A percentile compares a stretch with the other conserved stretches of the same genome.
Conservation (phyloP, 30 jellyfish, hydroid and myxozoan species). For the Mastigias papua region DNA sequence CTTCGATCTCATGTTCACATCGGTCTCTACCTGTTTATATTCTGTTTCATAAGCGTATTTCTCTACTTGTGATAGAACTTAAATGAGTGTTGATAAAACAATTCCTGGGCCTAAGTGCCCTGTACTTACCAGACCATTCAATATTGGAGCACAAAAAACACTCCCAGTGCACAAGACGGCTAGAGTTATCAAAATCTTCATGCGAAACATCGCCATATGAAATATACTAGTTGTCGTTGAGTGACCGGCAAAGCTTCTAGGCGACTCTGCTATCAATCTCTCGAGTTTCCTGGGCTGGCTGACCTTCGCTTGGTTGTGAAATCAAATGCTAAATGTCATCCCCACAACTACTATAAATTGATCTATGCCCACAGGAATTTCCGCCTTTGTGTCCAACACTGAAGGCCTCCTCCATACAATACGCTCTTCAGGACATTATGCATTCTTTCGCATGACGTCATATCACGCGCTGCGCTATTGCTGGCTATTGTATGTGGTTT, state of each 20-base stretch:
- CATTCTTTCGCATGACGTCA: neutral
- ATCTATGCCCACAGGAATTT: constrained; percentile 1
- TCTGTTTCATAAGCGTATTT: too few species aligned
- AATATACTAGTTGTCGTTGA: too few species aligned
- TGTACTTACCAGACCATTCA: constrained; percentile 14
- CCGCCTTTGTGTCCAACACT: neutral
- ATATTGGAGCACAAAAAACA: neutral
- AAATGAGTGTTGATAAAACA: too few species aligned
- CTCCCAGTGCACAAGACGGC: neutral
- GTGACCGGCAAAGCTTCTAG: too few species aligned
- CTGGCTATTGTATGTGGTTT: neutral
- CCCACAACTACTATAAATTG: neutral
- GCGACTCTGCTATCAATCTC: too few species aligned
- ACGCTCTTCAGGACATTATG: neutral
- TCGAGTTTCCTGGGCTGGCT: neutral
- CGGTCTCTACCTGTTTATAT: too few species aligned
- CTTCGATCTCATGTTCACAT: too few species aligned
- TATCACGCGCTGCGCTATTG: neutral
- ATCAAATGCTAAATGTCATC: constrained; percentile 7
- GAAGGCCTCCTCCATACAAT: neutral
- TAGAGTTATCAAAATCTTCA: neutral
- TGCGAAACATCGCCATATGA: neutral
- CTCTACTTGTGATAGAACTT: too few species aligned
- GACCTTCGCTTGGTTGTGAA: neutral
- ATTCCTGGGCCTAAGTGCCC: neutral